A percentile compares a stretch with the other conserved stretches of the same genome.
Conservation (phyloP, 1,140 invertebrate genomes). For the Orchestia grillus region DNA sequence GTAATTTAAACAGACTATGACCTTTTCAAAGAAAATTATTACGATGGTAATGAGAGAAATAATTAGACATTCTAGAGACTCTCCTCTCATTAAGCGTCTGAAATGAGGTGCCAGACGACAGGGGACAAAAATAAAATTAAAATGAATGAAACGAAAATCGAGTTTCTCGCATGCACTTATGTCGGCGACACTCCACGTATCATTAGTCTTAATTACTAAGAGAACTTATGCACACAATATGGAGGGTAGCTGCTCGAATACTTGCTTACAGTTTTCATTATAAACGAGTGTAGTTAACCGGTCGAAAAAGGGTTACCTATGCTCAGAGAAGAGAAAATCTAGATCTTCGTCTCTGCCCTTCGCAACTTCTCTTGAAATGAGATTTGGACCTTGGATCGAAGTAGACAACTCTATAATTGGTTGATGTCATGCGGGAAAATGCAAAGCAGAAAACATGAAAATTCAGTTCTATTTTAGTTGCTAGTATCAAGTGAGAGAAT, state of each 20-base stretch:
- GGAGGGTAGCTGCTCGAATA: too few species aligned
- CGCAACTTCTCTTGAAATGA: background rate
- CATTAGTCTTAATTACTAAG: background rate
- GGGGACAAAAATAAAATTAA: background rate
- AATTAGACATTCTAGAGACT: background rate
- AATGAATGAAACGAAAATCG: background rate
- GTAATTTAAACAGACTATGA: slow-evolving; percentile 10
- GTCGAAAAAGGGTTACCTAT: too few species aligned
- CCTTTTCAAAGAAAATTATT: slow-evolving; percentile 2
- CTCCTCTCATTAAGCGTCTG: background rate
- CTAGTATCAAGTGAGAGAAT: background rate
- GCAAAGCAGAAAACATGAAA: background rate
- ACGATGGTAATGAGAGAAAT: slow-evolving; percentile 8
- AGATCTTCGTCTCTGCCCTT: background rate
- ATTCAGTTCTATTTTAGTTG: background rate
- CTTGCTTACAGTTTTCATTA: too few species aligned
- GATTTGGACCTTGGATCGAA: background rate
- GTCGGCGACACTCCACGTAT: background rate
- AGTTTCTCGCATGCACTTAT: background rate
- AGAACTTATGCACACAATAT: background rate
- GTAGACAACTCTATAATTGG: background rate
- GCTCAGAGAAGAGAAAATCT: background rate
- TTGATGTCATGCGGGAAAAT: background rate
- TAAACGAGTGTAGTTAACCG: too few species aligned
- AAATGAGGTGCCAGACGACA: background rate